Evolutionary conservation across 1,140 invertebrate species (phyloP).

Genomic region (Panulirus ornatus): DNA sequence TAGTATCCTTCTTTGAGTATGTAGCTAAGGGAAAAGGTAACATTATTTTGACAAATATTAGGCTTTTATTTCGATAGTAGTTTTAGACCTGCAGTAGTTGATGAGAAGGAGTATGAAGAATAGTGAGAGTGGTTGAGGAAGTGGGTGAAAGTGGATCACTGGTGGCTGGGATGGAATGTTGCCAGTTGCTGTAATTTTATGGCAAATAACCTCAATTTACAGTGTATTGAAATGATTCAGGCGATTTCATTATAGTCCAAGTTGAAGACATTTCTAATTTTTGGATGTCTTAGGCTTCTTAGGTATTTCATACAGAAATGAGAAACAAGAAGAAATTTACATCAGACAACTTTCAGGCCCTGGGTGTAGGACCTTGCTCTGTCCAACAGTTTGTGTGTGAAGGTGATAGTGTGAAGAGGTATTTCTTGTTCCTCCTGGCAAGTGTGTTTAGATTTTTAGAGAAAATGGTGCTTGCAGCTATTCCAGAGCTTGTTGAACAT

Average conservation of each 20-base stretch:
- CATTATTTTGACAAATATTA: too few relatives aligned
- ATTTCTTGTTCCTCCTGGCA: neutral
- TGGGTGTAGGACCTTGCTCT: neutral
- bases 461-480: conserved; percentile 1
- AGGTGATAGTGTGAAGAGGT: neutral
- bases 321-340: neutral
- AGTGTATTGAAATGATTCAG: neutral
- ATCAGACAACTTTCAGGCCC: neutral
- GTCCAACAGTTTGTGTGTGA: neutral
- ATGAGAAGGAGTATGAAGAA: neutral
- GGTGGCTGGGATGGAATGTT: neutral
- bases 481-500: neutral
- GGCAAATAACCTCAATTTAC: neutral
- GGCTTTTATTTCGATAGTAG: too few relatives aligned
- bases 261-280: too few relatives aligned
- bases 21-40: too few relatives aligned
- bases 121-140: neutral
- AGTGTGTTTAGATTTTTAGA: neutral
- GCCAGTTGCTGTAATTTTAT: neutral
- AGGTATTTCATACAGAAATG: too few relatives aligned
- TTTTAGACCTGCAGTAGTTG: too few relatives aligned
- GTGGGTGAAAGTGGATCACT: neutral
- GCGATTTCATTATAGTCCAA: neutral
- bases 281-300: too few relatives aligned
- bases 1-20: too few relatives aligned